Conservation (phyloP, 2,888 invertebrate species). For the Eugnorisma glareosa region DNA sequence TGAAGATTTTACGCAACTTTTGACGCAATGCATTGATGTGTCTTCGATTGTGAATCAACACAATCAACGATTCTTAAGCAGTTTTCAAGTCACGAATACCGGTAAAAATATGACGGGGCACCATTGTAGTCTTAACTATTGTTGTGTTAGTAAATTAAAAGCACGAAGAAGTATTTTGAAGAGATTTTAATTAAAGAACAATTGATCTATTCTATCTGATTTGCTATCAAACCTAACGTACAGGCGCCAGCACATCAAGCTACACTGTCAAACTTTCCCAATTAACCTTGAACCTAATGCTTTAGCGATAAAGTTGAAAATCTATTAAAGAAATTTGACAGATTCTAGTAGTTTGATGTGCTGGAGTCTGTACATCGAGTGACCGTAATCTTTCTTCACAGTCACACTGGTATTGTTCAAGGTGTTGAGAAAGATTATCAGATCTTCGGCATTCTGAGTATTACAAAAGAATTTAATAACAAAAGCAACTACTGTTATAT, state of each 20-base stretch:
- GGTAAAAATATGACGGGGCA: slow-evolving; percentile 18
- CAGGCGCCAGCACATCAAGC: background rate
- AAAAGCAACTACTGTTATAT: slow-evolving; percentile 7
- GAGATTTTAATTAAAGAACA: slow-evolving; percentile 43
- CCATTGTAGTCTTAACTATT: background rate
- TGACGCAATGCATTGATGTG: slow-evolving; percentile 12
- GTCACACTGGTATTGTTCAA: background rate
- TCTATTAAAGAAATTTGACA: too few species aligned
- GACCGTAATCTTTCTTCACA: slow-evolving; percentile 2
- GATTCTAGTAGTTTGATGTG: too few species aligned
- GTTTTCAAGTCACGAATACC: slow-evolving; percentile 9
- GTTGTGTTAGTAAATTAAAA: slow-evolving; percentile 5
- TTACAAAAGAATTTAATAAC: slow-evolving; percentile 1
- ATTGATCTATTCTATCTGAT: background rate
- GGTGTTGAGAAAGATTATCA: slow-evolving; percentile 2
- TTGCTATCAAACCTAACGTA: background rate
- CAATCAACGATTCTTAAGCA: background rate
- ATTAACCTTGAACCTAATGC: too few species aligned
- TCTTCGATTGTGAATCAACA: slow-evolving; percentile 15
- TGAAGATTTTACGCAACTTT: slow-evolving; percentile 15
- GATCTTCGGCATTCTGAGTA: background rate
- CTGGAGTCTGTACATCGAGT: too few species aligned
- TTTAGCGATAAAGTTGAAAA: too few species aligned
- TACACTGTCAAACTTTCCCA: too few species aligned
- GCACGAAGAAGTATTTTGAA: slow-evolving; percentile 8